Evolutionary conservation across 2,797 vertebrate genomes (phyloP), one percentile per base, ranked within the genome.

Genomic region (Halcyon leucocephala): DNA sequence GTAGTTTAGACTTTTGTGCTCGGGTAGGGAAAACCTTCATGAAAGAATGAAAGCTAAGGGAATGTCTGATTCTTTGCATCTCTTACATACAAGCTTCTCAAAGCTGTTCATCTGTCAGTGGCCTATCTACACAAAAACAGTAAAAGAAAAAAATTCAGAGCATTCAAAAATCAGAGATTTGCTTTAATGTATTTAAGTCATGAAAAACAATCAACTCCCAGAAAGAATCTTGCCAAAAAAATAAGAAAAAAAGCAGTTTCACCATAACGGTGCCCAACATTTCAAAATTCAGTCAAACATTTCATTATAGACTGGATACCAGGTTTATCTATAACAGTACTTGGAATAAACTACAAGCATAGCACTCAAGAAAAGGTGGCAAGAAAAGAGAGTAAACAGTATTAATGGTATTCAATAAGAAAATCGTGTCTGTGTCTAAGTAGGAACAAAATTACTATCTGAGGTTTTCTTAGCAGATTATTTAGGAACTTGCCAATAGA

Each of bases 401-500:
- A 90, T 92, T 92, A 96, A 91, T 94, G 73, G 74, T 37, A 57
- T 93, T 96, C 95, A 95, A 82, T 94, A 93, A 71, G 14, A 26
- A 82, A 97, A 94, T 77, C 9, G 5, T 79, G 71, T 92, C 92
- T 94, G 83, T 93, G 86, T 86, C 77, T 94, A 95, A 93, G 87
- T 67, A 91, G 83, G 90, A 95, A 89, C 66, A 90, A 91, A 96
- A 95, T 80, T 94, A 72, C 81, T 84, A 82, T 86, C 78, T 67
- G 69, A 91, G 86, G 72, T 57, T 96, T 94, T 86, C 73, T 94
- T 54, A 79, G 89, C 41, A 95, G 90, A 93, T 91, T 94, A 97
- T 84, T 95, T 78, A 89, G 81, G 77, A 92, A 91, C 79, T 90
- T 97, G 96, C 83, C 95, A 95, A 92, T 74, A 96, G 74, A 94